Percentiles rank a stretch among this genome's conserved stretches.
These are phyloP conservation scores for Hypolimnas misippus DNA, from an alignment of 2,888 invertebrate species.

Conservation along the genomic window DNA sequence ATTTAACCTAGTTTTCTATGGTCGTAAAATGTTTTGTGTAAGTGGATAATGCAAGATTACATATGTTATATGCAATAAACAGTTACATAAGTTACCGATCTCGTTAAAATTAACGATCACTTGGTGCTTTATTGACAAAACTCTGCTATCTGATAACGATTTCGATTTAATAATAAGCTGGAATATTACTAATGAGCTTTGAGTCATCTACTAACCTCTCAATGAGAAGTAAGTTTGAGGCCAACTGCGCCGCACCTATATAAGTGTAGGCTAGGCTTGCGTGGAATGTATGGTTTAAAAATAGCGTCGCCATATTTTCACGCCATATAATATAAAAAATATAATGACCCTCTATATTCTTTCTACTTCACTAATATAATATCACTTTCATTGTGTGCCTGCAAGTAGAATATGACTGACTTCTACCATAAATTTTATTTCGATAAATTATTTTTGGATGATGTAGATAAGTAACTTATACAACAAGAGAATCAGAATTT, in stretches of 20 bases:
- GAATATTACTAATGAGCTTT: conserved; percentile 14
- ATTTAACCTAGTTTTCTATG: conserved; percentile 1
- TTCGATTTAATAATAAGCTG: neutral
- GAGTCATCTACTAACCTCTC: conserved; percentile 27
- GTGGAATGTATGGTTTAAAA: conserved; percentile 30
- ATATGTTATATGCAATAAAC: conserved; percentile 7
- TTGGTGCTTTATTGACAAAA: neutral
- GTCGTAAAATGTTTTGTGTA: conserved; percentile 10
- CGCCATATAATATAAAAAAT: no score
- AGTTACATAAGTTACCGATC: conserved; percentile 8
- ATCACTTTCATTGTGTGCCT: neutral
- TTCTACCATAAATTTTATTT: neutral
- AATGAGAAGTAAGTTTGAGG: conserved; percentile 31
- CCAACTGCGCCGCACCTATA: conserved; percentile 32
- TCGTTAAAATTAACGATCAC: conserved; percentile 1
- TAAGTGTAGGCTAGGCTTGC: conserved; percentile 25
- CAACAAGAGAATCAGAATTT: neutral
- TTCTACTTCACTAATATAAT: neutral
- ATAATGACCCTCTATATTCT: neutral
- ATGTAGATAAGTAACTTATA: neutral
- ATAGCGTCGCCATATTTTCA: conserved; percentile 15
- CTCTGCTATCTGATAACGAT: neutral
- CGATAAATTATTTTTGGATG: neutral
- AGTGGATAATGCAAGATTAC: conserved; percentile 11
- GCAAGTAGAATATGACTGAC: neutral